phyloP scores from a whole-genome alignment of 2,113 vertebrate species.

The Menura novaehollandiae region DNA sequence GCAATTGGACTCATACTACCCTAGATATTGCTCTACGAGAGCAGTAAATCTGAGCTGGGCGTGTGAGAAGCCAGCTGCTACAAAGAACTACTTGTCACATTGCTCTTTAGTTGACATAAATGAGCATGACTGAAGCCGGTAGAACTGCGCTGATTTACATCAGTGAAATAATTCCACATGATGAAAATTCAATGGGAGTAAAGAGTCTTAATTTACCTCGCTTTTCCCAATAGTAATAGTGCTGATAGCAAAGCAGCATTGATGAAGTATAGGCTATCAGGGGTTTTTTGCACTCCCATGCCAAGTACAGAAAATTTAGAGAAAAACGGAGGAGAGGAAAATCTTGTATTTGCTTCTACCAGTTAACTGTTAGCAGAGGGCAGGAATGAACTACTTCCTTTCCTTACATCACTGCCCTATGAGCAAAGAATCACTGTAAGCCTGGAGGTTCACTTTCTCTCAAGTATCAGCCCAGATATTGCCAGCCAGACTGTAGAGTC shows the following conservation, averaged over 20 bases:
- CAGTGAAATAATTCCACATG: neutral
- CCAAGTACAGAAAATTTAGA: neutral
- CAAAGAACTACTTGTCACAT: neutral
- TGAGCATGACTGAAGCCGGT: neutral
- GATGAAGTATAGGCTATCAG: neutral
- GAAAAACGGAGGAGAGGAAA: neutral
- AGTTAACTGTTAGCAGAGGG: neutral
- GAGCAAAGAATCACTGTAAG: neutral
- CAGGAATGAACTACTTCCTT: neutral
- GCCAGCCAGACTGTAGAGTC: neutral
- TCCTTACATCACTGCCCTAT: neutral
- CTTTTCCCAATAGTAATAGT: neutral
- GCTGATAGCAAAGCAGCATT: neutral
- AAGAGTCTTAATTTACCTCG: neutral
- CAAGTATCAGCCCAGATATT: neutral
- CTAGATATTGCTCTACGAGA: neutral
- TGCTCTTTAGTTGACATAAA: neutral
- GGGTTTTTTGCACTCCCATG: neutral
- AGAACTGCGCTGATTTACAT: neutral
- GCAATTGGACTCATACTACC: neutral
- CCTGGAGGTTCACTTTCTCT: neutral
- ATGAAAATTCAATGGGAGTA: neutral
- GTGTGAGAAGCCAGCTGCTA: neutral
- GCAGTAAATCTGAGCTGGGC: neutral
- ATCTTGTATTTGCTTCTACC: neutral